Conservation (phyloP, 1,140 invertebrate genomes). For the Bacillus rossius region DNA sequence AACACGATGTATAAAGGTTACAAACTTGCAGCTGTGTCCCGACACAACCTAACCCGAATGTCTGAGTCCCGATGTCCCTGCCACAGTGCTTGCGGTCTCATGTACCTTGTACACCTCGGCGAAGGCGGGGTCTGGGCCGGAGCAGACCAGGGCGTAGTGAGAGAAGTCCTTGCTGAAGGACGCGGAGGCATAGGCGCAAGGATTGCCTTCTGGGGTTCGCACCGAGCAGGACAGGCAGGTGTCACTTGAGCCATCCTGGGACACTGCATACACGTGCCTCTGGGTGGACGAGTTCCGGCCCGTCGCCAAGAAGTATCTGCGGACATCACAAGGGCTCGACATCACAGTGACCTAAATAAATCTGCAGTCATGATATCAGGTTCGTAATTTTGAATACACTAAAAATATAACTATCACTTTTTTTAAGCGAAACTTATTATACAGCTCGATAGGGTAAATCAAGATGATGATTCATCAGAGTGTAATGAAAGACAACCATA, state of each 20-base stretch:
- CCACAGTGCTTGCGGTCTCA: too few species aligned
- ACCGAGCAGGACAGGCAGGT: conserved; percentile 55
- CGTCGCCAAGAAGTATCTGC: conserved; percentile 63
- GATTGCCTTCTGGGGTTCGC: conserved; percentile 43
- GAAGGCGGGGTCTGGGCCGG: conserved; percentile 48
- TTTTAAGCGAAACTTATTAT: not conserved
- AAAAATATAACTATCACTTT: not conserved
- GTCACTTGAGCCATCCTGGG: conserved; percentile 1
- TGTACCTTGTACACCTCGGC: conserved; percentile 49
- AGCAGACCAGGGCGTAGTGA: conserved; percentile 67
- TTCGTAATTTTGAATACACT: not conserved
- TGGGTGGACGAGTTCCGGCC: conserved; percentile 45
- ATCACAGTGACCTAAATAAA: not conserved
- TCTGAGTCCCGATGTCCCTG: too few species aligned
- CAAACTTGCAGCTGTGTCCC: too few species aligned
- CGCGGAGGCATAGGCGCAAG: conserved; percentile 57
- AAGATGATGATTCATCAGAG: too few species aligned
- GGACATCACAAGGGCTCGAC: not conserved
- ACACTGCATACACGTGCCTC: conserved; percentile 44
- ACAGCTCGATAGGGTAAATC: not conserved
- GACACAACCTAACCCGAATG: too few species aligned
- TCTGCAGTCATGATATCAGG: not conserved
- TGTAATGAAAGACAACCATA: too few species aligned
- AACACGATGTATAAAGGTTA: too few species aligned
- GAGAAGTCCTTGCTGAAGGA: conserved; percentile 60